These are phyloP conservation scores for Hydropsyche tenuis DNA, from an alignment of 1,140 invertebrate species.

Conservation along the genomic window DNA sequence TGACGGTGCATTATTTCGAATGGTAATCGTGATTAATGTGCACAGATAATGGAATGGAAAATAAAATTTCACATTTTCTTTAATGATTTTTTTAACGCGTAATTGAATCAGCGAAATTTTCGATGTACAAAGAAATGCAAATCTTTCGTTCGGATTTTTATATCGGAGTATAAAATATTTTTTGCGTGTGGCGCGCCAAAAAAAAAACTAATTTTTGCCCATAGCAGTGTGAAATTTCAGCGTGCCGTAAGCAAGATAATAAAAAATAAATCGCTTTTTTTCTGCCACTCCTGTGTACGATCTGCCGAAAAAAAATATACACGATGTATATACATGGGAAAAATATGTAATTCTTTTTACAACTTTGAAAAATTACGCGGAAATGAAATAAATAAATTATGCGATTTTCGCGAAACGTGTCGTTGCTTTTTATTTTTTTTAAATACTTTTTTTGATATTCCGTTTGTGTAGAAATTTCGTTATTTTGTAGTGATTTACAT, in stretches of 20 bases:
- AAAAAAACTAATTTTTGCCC: constrained; percentile 8
- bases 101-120: not conserved
- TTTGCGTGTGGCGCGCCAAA: not conserved
- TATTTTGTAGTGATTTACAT: not conserved
- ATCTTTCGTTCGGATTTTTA: too few species aligned
- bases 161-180: too few species aligned
- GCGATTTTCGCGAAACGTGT: not conserved
- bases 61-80: not conserved
- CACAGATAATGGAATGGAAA: not conserved
- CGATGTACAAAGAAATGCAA: too few species aligned
- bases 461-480: not conserved
- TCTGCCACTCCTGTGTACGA: not conserved
- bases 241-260: not conserved
- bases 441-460: too few species aligned
- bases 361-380: constrained; percentile 12
- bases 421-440: not conserved
- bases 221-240: constrained; percentile 2
- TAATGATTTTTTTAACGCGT: not conserved
- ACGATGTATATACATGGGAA: not conserved
- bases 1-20: constrained; percentile 14
- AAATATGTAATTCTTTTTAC: not conserved
- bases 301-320: not conserved
- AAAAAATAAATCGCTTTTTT: not conserved
- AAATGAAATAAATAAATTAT: constrained; percentile 6
- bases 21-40: constrained; percentile 5